Conservation (phyloP, 2,113 vertebrate genomes). For the Columbina picui region DNA sequence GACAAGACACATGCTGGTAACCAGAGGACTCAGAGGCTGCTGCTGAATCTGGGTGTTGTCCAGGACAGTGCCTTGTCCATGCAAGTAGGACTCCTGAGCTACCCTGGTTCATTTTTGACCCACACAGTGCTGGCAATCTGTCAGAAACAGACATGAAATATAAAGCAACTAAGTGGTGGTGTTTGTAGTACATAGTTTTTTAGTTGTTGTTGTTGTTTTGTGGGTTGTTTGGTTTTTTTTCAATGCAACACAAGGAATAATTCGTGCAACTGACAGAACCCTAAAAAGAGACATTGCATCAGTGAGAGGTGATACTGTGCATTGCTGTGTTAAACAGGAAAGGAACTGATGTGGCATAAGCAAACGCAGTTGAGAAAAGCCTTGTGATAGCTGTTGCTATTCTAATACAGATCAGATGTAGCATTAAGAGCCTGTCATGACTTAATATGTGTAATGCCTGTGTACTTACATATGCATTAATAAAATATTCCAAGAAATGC, state of each 20-base stretch:
- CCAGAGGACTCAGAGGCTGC: neutral
- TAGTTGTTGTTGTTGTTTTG: no score
- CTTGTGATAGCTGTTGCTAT: slow-evolving; percentile 12
- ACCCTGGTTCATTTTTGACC: neutral
- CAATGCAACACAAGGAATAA: neutral
- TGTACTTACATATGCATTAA: neutral
- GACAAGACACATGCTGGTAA: neutral
- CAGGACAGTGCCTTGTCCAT: neutral
- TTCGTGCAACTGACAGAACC: neutral
- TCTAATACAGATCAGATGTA: neutral
- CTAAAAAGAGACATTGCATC: neutral
- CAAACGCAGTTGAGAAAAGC: neutral
- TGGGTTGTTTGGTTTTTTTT: neutral
- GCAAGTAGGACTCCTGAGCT: neutral
- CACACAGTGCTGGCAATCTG: neutral
- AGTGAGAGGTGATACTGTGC: neutral
- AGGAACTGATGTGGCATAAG: slow-evolving; percentile 8
- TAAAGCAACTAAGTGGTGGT: neutral
- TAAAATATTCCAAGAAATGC: slow-evolving; percentile 28
- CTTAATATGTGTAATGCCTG: neutral
- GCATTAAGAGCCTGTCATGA: neutral
- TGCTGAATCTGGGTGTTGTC: neutral
- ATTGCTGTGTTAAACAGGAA: neutral
- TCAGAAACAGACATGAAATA: neutral
- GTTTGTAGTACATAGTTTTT: neutral